Conservation (phyloP, 2,797 vertebrate genomes). For the Ispidina lecontei region DNA sequence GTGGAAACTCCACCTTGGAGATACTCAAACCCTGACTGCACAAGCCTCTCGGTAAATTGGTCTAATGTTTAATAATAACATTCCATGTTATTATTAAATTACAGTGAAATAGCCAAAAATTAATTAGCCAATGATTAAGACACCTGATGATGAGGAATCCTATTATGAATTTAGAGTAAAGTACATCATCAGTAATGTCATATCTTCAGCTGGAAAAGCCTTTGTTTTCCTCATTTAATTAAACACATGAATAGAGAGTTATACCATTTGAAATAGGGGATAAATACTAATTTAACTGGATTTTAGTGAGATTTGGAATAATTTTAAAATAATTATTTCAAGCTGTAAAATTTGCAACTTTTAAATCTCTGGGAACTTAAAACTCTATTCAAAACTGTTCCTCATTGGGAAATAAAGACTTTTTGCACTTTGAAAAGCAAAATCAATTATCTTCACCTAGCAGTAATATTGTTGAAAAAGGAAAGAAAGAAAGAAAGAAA, state of each 20-base stretch:
- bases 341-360: neutral
- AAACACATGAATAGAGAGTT: neutral
- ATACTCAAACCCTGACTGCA: neutral
- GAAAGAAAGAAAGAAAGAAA: neutral
- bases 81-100: neutral
- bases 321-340: neutral
- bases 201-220: neutral
- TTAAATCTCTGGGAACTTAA: neutral
- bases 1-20: neutral
- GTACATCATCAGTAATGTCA: neutral
- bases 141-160: conserved; percentile 15
- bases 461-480: neutral
- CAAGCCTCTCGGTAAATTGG: neutral
- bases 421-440: neutral
- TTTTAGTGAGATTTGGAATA: neutral
- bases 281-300: neutral
- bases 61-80: neutral
- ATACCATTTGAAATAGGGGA: neutral
- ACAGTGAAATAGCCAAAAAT: neutral
- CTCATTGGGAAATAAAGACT: neutral
- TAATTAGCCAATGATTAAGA: conserved; percentile 37
- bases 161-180: conserved; percentile 1
- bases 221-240: neutral
- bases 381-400: neutral
- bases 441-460: neutral